Percentiles rank a stretch among this genome's conserved stretches.
These are phyloP conservation scores for Eurytoma adleriae DNA, from an alignment of 2,888 invertebrate species.

Conservation along the genomic window DNA sequence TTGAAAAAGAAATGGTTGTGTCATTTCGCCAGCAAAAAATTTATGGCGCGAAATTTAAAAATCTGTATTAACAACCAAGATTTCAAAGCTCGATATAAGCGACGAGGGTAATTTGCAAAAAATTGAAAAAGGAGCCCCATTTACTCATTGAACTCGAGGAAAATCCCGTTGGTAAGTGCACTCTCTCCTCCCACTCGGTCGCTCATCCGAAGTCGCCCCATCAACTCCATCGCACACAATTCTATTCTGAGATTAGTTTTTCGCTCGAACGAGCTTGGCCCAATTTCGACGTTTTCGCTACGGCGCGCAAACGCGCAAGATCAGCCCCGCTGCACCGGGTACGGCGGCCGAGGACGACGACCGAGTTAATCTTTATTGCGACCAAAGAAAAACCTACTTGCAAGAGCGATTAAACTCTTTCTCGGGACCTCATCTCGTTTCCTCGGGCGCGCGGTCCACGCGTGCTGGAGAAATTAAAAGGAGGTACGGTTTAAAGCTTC, in stretches of 20 bases:
- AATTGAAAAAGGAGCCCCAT: constrained; percentile 12
- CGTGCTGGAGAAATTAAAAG: constrained; percentile 31
- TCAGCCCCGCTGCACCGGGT: constrained; percentile 17
- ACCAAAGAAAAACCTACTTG: constrained; percentile 48
- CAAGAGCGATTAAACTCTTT: constrained; percentile 49
- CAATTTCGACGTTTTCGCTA: constrained; percentile 48
- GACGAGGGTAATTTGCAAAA: too few relatives aligned
- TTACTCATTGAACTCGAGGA: constrained; percentile 14
- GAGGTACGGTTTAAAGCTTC: background rate
- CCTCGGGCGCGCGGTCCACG: background rate
- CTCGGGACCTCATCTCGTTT: constrained; percentile 25
- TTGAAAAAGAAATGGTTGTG: background rate
- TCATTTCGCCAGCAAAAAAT: too few relatives aligned
- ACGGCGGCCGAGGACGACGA: constrained; percentile 1
- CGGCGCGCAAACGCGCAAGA: constrained; percentile 37
- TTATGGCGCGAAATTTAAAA: too few relatives aligned
- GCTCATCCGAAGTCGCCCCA: background rate
- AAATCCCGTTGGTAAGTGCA: constrained; percentile 31
- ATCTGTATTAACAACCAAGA: too few relatives aligned
- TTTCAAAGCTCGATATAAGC: background rate
- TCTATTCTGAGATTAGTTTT: constrained; percentile 49
- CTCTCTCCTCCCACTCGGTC: constrained; percentile 9
- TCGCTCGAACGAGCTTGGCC: constrained; percentile 51
- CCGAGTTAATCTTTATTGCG: constrained; percentile 55
- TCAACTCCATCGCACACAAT: background rate